Percentiles rank a stretch among this genome's conserved stretches.
These are phyloP conservation scores for Scaptomyza hsui DNA, from an alignment of 1,140 invertebrate genomes.

Conservation along the genomic window DNA sequence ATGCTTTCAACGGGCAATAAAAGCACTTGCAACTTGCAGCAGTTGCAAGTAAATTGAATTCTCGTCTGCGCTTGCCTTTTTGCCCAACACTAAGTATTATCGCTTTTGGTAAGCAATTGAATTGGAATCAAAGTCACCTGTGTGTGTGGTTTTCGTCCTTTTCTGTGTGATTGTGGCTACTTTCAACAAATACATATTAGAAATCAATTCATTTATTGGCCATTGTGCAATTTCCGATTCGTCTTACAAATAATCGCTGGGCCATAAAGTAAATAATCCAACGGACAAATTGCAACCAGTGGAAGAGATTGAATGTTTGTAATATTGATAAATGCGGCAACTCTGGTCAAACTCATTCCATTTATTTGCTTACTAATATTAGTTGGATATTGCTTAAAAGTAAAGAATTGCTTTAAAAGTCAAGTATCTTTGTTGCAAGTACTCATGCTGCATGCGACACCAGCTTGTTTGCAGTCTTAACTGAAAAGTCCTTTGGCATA, in stretches of 20 bases:
- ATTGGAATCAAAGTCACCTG: neutral
- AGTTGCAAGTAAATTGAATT: constrained; percentile 66
- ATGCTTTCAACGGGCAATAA: constrained; percentile 16
- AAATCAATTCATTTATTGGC: constrained; percentile 77
- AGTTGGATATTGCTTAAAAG: neutral
- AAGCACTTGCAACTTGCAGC: constrained; percentile 9
- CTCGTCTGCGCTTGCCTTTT: constrained; percentile 21
- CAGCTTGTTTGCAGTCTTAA: neutral
- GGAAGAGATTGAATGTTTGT: constrained; percentile 48
- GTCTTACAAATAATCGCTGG: constrained; percentile 29
- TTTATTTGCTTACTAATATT: too few species aligned
- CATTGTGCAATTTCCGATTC: constrained; percentile 75
- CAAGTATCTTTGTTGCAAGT: neutral
- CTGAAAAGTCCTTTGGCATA: constrained; percentile 4
- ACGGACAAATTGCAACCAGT: constrained; percentile 64
- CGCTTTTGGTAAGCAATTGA: neutral
- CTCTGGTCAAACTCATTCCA: neutral
- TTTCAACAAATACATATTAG: constrained; percentile 57
- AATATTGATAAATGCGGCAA: constrained; percentile 10
- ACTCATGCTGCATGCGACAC: neutral
- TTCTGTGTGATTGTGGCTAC: constrained; percentile 1
- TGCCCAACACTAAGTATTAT: constrained; percentile 6
- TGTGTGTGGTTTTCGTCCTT: neutral
- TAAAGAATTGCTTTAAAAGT: neutral
- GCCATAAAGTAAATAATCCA: constrained; percentile 42